phyloP scores from a whole-genome alignment of 2,113 vertebrate species.

The Rhinoderma darwinii region DNA sequence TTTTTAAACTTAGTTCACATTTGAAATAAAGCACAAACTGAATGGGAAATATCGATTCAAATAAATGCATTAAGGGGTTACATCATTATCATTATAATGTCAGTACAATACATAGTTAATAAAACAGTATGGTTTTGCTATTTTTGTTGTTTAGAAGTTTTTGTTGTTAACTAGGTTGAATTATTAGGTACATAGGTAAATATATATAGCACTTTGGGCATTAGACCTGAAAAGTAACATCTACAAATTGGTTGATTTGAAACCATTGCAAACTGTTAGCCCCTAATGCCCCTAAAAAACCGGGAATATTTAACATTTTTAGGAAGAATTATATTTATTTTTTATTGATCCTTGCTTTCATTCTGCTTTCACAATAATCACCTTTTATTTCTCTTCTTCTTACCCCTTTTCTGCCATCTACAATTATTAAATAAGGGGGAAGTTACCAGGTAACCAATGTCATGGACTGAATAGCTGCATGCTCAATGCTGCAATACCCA shows the following conservation, averaged over 20 bases:
- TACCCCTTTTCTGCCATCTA: too few relatives aligned
- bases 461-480: not conserved
- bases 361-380: not conserved
- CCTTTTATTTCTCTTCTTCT: too few relatives aligned
- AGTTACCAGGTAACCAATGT: too few relatives aligned
- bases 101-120: not conserved
- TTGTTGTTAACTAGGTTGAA: too few relatives aligned
- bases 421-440: too few relatives aligned
- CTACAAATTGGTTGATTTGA: too few relatives aligned
- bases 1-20: conserved; percentile 20
- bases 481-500: not conserved
- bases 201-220: not conserved
- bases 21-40: not conserved
- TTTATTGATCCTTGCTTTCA: not conserved
- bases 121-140: not conserved
- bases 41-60: not conserved
- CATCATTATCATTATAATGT: not conserved
- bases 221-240: too few relatives aligned
- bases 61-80: not conserved
- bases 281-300: too few relatives aligned
- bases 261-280: too few relatives aligned
- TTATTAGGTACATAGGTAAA: not conserved
- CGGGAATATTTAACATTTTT: not conserved
- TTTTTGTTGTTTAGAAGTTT: too few relatives aligned
- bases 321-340: not conserved